Conservation (phyloP, 2,888 invertebrate genomes). For the Biston stratarius region DNA sequence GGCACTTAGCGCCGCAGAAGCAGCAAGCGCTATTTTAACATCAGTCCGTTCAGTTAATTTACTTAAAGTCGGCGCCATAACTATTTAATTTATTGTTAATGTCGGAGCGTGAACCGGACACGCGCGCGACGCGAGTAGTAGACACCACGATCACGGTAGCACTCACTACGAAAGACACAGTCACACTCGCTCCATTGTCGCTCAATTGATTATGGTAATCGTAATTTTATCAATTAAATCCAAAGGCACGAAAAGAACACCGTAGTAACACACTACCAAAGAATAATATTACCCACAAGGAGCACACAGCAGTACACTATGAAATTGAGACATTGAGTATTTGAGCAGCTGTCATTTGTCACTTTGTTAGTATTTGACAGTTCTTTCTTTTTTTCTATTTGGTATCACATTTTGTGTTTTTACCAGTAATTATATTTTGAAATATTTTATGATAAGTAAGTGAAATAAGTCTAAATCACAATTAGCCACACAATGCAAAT, state of each 20-base stretch:
- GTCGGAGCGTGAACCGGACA: constrained; percentile 28
- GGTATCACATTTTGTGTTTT: too few relatives aligned
- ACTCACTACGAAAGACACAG: constrained; percentile 19
- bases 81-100: constrained; percentile 36
- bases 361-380: too few relatives aligned
- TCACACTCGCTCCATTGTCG: constrained; percentile 32
- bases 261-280: too few relatives aligned
- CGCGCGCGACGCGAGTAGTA: constrained; percentile 26
- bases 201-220: constrained; percentile 4
- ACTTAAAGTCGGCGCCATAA: constrained; percentile 92
- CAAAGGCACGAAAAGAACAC: background rate
- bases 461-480: too few relatives aligned
- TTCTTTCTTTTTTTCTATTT: too few relatives aligned
- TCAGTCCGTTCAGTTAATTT: constrained; percentile 90
- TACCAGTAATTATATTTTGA: too few relatives aligned
- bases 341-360: too few relatives aligned
- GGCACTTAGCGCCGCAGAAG: constrained; percentile 87
- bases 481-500: too few relatives aligned
- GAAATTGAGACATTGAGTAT: too few relatives aligned
- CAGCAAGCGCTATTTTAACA: constrained; percentile 88
- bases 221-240: constrained; percentile 8
- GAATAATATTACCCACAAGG: too few relatives aligned
- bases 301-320: too few relatives aligned
- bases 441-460: too few relatives aligned
- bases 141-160: constrained; percentile 35